Percentiles rank a stretch among this genome's conserved stretches.
Conservation (phyloP, 2,797 vertebrate genomes). For the Anas flavirostris region DNA sequence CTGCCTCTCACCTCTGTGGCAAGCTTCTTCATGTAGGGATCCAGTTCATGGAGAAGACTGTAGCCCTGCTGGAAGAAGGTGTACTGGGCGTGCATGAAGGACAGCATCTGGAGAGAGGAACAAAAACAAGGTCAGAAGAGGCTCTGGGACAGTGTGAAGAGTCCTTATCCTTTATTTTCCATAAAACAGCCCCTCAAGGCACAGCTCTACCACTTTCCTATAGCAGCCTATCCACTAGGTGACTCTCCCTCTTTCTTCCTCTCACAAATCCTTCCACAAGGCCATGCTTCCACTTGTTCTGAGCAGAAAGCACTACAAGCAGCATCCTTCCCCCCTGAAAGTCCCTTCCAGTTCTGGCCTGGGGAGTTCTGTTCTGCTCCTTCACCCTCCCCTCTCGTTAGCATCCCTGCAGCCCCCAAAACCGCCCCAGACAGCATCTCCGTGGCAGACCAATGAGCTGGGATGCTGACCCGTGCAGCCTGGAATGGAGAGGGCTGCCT, state of each 20-base stretch:
- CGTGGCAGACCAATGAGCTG: background rate
- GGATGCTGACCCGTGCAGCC: background rate
- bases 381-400: background rate
- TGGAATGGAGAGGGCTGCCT: background rate
- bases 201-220: background rate
- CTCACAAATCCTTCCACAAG: background rate
- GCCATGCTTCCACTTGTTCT: no score
- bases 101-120: slow-evolving; percentile 88
- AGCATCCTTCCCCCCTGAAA: background rate
- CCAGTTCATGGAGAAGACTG: slow-evolving; percentile 90
- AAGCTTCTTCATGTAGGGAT: slow-evolving; percentile 97
- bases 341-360: background rate
- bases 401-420: background rate
- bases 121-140: background rate
- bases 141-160: background rate
- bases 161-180: background rate
- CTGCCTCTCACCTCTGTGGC: slow-evolving; percentile 87
- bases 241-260: background rate
- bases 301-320: background rate
- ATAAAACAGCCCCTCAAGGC: background rate
- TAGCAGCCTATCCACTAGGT: background rate
- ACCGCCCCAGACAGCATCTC: background rate
- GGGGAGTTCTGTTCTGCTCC: background rate
- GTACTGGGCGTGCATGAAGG: slow-evolving; percentile 97
- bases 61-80: slow-evolving; percentile 97